Percentiles rank a stretch among this genome's conserved stretches.
These are phyloP conservation scores for Linnaemya vulpina DNA, from an alignment of 2,888 invertebrate species.

Conservation along the genomic window DNA sequence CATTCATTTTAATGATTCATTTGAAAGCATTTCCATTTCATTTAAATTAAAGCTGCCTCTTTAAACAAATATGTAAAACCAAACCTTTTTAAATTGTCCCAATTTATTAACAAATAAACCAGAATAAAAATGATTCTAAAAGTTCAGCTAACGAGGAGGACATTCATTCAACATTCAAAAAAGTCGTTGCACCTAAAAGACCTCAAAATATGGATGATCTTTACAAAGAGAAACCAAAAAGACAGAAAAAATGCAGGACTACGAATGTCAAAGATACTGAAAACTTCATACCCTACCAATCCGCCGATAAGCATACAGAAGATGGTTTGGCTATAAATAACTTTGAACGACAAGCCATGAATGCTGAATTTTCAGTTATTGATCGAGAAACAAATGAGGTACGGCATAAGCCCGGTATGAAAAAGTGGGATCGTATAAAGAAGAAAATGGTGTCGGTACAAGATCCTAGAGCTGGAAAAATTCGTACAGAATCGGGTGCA, in stretches of 20 bases:
- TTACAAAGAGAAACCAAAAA: conserved; percentile 85
- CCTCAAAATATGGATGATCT: conserved; percentile 84
- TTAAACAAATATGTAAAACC: background rate
- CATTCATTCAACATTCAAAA: conserved; percentile 85
- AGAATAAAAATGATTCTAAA: background rate
- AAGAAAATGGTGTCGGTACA: conserved; percentile 94
- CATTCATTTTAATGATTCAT: background rate
- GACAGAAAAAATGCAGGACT: conserved; percentile 83
- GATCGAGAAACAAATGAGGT: conserved; percentile 90
- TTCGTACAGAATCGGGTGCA: conserved; percentile 97
- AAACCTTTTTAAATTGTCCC: background rate
- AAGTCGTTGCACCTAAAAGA: conserved; percentile 84
- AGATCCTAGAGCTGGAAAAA: conserved; percentile 87
- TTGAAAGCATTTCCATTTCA: background rate
- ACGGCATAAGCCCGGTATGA: conserved; percentile 85
- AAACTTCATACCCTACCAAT: conserved; percentile 93
- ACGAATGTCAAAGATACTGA: conserved; percentile 86
- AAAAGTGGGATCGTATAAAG: conserved; percentile 96
- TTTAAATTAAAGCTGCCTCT: background rate
- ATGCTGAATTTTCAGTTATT: conserved; percentile 91
- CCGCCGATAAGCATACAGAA: conserved; percentile 93
- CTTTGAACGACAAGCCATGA: conserved; percentile 91
- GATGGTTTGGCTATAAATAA: conserved; percentile 87
- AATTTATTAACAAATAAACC: conserved; percentile 30
- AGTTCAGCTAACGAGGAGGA: conserved; percentile 84